Evolutionary conservation across 2,797 vertebrate genomes (phyloP).

Genomic region (Semaprochilodus insignis): DNA sequence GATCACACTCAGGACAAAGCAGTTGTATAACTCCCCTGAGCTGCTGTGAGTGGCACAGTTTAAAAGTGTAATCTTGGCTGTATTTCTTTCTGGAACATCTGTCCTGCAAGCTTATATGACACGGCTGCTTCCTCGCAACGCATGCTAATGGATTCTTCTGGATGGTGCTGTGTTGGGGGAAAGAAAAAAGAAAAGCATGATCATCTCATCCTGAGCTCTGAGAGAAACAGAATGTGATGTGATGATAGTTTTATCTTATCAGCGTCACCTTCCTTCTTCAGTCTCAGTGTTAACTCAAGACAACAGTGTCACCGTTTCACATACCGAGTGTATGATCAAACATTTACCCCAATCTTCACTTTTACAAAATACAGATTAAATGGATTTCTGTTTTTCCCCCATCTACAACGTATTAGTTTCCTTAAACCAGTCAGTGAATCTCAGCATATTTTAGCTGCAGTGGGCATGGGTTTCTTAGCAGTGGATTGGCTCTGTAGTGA

Average conservation of each 20-base stretch:
- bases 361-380: too few species aligned
- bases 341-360: too few species aligned
- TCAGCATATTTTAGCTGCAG: too few species aligned
- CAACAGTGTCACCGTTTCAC: neutral
- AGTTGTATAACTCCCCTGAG: conserved; percentile 18
- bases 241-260: neutral
- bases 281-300: neutral
- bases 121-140: neutral
- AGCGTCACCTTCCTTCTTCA: neutral
- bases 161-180: neutral
- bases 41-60: neutral
- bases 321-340: too few species aligned
- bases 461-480: too few species aligned
- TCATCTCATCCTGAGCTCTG: neutral
- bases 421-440: too few species aligned
- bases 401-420: too few species aligned
- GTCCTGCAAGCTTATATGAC: conserved; percentile 13
- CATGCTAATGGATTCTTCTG: neutral
- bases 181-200: neutral
- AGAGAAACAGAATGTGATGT: neutral
- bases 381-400: too few species aligned
- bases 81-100: conserved; percentile 18
- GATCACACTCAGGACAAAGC: conserved; percentile 30
- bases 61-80: conserved; percentile 8
- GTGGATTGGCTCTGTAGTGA: too few species aligned